Percentiles rank a stretch among this genome's conserved stretches.
These are phyloP conservation scores for Tanytarsus gracilentus DNA, from an alignment of 2,888 invertebrate genomes.

Conservation along the genomic window DNA sequence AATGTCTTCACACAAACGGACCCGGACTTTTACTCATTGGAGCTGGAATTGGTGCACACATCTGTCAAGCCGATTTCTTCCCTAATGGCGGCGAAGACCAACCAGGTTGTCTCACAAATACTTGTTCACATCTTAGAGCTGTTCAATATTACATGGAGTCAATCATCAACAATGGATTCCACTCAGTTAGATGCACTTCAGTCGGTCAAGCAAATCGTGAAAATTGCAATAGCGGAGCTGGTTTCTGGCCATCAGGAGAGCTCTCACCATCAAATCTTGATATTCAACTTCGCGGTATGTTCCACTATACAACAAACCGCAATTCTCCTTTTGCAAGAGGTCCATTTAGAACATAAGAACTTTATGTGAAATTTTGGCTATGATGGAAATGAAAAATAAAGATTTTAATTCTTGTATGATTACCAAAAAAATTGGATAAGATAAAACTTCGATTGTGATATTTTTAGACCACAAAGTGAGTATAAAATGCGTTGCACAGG, in stretches of 20 bases:
- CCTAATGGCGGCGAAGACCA: conserved; percentile 41
- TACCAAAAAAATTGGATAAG: too few species aligned
- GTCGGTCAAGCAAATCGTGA: conserved; percentile 38
- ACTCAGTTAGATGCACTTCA: conserved; percentile 47
- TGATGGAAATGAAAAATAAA: too few species aligned
- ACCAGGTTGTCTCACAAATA: conserved; percentile 38
- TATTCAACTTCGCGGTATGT: not conserved
- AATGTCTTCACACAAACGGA: conserved; percentile 39
- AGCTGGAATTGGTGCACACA: conserved; percentile 36
- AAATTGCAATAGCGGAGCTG: not conserved
- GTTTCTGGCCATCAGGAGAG: not conserved
- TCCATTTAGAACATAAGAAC: too few species aligned
- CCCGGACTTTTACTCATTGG: conserved; percentile 33
- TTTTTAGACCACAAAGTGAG: too few species aligned
- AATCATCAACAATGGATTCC: conserved; percentile 44
- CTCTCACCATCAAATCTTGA: not conserved
- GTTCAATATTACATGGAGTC: conserved; percentile 36
- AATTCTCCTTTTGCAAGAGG: not conserved
- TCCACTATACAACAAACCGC: not conserved
- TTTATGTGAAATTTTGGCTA: too few species aligned
- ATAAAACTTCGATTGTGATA: too few species aligned
- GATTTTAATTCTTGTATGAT: too few species aligned
- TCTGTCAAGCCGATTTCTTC: conserved; percentile 42
- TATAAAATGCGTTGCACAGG: too few species aligned
- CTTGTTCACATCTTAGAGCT: conserved; percentile 29